Evolutionary conservation across 2,888 invertebrate species (phyloP).

Genomic region (Lepidochrysops patricia): DNA sequence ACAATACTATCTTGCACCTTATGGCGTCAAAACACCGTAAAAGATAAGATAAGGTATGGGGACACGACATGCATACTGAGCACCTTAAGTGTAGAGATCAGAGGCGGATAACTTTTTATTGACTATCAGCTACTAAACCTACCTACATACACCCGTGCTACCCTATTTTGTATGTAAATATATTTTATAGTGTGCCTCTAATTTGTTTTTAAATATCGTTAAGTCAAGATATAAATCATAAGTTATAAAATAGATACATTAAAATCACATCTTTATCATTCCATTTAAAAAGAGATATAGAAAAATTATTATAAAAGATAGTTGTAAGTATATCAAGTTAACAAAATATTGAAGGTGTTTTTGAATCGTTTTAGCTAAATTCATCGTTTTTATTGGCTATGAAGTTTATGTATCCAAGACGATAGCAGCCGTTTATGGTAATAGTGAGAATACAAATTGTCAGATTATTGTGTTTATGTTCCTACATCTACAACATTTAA

Average conservation of each 20-base stretch:
- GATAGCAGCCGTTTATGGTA: neutral
- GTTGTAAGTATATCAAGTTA: too few species aligned
- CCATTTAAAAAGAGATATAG: too few species aligned
- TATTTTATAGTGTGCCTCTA: neutral
- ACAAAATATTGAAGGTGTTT: too few species aligned
- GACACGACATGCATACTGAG: neutral
- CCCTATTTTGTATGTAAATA: neutral
- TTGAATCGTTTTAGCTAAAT: too few species aligned
- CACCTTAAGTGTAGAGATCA: neutral
- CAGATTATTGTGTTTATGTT: neutral
- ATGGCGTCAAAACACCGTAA: constrained; percentile 2
- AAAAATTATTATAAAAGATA: too few species aligned
- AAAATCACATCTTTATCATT: too few species aligned
- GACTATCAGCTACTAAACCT: neutral
- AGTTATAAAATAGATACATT: too few species aligned
- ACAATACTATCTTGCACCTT: constrained; percentile 1
- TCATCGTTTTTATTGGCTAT: too few species aligned
- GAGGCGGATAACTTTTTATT: neutral
- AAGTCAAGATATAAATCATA: too few species aligned
- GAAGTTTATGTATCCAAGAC: too few species aligned
- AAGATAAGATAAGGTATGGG: neutral
- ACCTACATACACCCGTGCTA: neutral
- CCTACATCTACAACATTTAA: neutral
- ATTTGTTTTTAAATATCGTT: too few species aligned
- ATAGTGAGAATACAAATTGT: neutral